A percentile compares a stretch with the other conserved stretches of the same genome.
These are phyloP conservation scores for Apus apus DNA, from an alignment of 2,113 vertebrate genomes.

Conservation along the genomic window DNA sequence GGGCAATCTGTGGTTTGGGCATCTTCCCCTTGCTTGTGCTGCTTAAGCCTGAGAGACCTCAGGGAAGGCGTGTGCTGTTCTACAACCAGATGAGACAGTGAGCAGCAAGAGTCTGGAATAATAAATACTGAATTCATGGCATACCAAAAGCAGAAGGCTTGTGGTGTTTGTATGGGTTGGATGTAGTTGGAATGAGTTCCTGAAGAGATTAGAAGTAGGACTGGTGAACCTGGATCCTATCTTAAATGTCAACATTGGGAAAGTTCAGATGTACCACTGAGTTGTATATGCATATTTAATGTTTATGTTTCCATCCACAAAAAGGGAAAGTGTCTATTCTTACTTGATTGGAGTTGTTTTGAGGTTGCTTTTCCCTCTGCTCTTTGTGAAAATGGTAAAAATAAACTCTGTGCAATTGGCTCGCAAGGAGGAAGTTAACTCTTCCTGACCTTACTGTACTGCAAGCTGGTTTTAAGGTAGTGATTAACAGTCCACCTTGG, in stretches of 20 bases:
- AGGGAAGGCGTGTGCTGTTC: accelerated
- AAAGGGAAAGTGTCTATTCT: neutral
- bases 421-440: neutral
- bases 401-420: neutral
- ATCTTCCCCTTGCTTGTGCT: neutral
- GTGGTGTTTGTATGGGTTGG: neutral
- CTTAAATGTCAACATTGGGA: neutral
- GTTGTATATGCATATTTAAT: neutral
- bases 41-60: neutral
- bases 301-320: neutral
- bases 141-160: neutral
- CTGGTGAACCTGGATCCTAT: neutral
- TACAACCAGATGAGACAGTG: neutral
- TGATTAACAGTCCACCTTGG: neutral
- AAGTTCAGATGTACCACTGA: neutral
- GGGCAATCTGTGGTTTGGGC: neutral
- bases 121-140: neutral
- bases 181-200: neutral
- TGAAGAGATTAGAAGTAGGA: neutral
- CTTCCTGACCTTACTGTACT: neutral
- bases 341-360: neutral
- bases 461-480: neutral
- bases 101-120: neutral
- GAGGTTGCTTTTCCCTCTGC: neutral
- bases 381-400: neutral